phyloP scores from a whole-genome alignment of 2,113 vertebrate species.

The Calypte anna region DNA sequence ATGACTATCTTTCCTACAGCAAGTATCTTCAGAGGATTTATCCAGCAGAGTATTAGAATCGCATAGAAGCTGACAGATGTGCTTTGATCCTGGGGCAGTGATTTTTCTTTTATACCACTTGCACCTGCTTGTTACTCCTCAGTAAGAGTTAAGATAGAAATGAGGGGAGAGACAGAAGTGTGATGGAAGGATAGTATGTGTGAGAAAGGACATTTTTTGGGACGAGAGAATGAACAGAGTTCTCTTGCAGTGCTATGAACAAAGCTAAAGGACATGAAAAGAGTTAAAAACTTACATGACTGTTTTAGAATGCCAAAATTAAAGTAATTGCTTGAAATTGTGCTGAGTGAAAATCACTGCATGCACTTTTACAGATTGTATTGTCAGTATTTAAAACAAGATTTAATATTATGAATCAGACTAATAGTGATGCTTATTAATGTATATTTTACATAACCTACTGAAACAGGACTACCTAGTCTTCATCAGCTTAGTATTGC shows the following conservation, averaged over 20 bases:
- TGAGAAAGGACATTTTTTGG: neutral
- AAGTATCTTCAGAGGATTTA: neutral
- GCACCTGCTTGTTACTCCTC: slow-evolving; percentile 2
- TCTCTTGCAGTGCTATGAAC: neutral
- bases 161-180: neutral
- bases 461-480: neutral
- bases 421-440: neutral
- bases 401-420: neutral
- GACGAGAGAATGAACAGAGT: neutral
- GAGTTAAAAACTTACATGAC: neutral
- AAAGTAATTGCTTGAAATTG: neutral
- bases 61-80: neutral
- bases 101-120: neutral
- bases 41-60: neutral
- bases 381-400: neutral
- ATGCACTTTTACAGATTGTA: neutral
- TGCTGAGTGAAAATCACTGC: neutral
- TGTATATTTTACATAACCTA: neutral
- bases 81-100: neutral
- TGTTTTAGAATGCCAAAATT: neutral
- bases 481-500: slow-evolving; percentile 9
- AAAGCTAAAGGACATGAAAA: neutral
- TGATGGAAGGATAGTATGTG: neutral
- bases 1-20: neutral
- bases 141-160: neutral